A percentile compares a stretch with the other conserved stretches of the same genome.
These are phyloP conservation scores for Brachionus manjavacas DNA, from an alignment of 1,140 invertebrate species.

Conservation along the genomic window DNA sequence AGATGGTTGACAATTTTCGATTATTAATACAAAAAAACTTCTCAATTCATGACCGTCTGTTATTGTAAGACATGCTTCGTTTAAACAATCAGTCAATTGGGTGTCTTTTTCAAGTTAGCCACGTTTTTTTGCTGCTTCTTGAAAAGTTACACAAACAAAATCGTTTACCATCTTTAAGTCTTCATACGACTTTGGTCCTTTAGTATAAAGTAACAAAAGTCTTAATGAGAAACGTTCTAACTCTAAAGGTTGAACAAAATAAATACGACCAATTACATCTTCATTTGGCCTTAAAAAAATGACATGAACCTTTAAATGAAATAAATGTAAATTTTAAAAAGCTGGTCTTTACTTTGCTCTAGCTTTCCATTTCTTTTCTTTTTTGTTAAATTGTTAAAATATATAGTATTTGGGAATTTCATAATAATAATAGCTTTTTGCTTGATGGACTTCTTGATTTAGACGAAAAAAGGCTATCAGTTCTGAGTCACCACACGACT, in stretches of 20 bases:
- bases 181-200: background rate
- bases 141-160: background rate
- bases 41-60: background rate
- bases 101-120: background rate
- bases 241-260: background rate
- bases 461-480: conserved; percentile 19
- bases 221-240: background rate
- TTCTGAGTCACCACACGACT: background rate
- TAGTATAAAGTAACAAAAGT: background rate
- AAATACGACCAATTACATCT: background rate
- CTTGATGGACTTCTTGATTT: background rate
- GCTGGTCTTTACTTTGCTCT: background rate
- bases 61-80: background rate
- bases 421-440: background rate
- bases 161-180: background rate
- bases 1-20: background rate
- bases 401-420: background rate
- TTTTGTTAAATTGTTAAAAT: background rate
- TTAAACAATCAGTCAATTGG: background rate
- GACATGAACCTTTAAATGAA: background rate
- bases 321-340: background rate
- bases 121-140: background rate
- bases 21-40: background rate
- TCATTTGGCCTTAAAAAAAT: background rate
- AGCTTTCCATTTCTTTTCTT: background rate